Evolutionary conservation across 2,797 vertebrate species (phyloP), one percentile per base, ranked within the genome.

Genomic region (Cyclopterus lumpus): DNA sequence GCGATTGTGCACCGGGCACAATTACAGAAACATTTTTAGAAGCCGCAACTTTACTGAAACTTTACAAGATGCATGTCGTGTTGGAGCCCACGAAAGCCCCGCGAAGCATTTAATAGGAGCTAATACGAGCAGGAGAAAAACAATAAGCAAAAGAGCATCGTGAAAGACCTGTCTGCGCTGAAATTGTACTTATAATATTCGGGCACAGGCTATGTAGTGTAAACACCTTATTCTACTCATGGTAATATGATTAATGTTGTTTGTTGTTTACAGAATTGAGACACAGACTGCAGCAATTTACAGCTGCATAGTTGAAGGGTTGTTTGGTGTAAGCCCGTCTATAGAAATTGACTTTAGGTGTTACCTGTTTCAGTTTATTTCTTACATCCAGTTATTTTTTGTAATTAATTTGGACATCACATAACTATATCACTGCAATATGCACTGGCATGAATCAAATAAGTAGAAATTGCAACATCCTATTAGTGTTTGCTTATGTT

Each of bases 201-300:
- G 1, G 34, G 67, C 51, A 70, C 4, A 9, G 65, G 49, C 58
- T 67, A 53, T 76, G 79, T 58, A 80, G 62, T 71, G 58, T 82
- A 80, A 88, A 89, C 84, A 86, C 79, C 76, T 87, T 78, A 88
- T 88, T 85, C 73, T 80, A 38, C 75, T 83, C 81, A 78, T 80
- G 80, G 54, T 75, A 89, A 87, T 81, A 49, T 77, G 57, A 81
- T 71, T 78, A 63, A 44, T 54, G 51, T 77, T 82, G 65, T 83
- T 81, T 65, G 49, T 34, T 55, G 71, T 81, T 80, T 67, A 61
- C 59, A 53, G 40, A 85, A 71, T 69, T 8, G 64, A 69, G 26
- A 74, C 16, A 24, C 55, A 28, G 32, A 60, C 57, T 15, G 30
- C 44, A 59, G 49, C 28, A 42, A 18, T 58, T 71, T 68, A 11